Base-by-base conservation (phyloP, 2,888 invertebrate genomes). In the Seladonia tumulorum region DNA sequence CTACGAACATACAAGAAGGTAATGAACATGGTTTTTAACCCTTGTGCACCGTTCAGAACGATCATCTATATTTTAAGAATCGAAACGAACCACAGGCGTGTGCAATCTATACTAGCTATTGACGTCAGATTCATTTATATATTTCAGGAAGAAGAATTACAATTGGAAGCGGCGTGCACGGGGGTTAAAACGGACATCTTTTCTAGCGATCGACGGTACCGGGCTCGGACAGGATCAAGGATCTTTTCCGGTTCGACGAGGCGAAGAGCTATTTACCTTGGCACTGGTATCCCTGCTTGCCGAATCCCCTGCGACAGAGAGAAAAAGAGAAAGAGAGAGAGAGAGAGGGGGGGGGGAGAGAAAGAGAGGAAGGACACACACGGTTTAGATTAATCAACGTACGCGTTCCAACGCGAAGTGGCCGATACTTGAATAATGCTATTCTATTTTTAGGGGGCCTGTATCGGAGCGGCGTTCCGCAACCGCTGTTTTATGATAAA, bases 271-370 rank as follows among this genome's bases (percentile, higher is more conserved):
- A 60, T 97, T 96, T 95, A 98, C 98, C 97, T 96, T 98, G 98
- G 95, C 99, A 99, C 92, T 99, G 98, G 95, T 99, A 99, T 89
- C 99, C 99, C 95, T 99, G 99, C 95, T 99, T 99, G 90, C 99
- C 99, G 95, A 99, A 99, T 77, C 99, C 99, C 97, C 97, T 97
- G 95, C 89, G 96, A 95, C 86, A 88, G 70, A 83, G 66, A 84
- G 14, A 57, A 68, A 63, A 5, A 63, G 29, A 63, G 35, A 68
- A 22, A 63, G 14, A 29, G 16, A 63, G 60, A 63, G 35, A 68
- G 66, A 68, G 39, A 68, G 29, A n/a, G n/a, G 35, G 25, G n/a
- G 14, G 25, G 25, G 60, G 29, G 29, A 66, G 66, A 66, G 35
- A 35, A 8, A 22, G 35, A 39, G 35, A 10, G 68, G 18, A 5